These are phyloP conservation scores for Crypturellus undulatus DNA, from an alignment of 2,113 vertebrate genomes.

Conservation along the genomic window DNA sequence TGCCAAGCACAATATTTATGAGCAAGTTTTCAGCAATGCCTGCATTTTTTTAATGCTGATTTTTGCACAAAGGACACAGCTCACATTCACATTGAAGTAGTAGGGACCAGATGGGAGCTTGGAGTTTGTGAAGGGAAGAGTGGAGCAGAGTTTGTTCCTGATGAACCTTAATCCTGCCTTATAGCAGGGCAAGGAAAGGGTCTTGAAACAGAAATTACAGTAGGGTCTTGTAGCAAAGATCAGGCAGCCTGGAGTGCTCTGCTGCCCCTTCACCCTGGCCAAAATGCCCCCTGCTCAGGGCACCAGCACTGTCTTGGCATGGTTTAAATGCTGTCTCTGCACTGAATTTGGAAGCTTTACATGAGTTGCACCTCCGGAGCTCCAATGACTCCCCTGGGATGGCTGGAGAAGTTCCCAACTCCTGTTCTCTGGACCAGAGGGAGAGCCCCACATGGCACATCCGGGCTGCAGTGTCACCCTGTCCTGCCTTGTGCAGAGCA, in stretches of 20 bases:
- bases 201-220: not conserved
- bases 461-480: not conserved
- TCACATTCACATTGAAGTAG: not conserved
- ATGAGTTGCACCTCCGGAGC: not conserved
- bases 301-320: not conserved
- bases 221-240: not conserved
- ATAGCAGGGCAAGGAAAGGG: not conserved
- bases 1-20: conserved; percentile 71
- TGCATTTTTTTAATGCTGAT: conserved; percentile 9
- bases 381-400: accelerated
- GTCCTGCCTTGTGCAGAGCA: not conserved
- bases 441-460: not conserved
- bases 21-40: conserved; percentile 38
- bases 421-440: not conserved
- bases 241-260: not conserved
- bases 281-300: not conserved
- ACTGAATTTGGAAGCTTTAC: not conserved
- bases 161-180: not conserved
- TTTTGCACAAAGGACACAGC: conserved; percentile 1
- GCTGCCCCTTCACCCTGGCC: not conserved
- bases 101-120: not conserved
- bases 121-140: not conserved
- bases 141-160: not conserved
- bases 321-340: not conserved
- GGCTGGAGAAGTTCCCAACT: not conserved